Base-by-base conservation (phyloP, 2,113 vertebrate genomes). In the Penelope pileata region DNA sequence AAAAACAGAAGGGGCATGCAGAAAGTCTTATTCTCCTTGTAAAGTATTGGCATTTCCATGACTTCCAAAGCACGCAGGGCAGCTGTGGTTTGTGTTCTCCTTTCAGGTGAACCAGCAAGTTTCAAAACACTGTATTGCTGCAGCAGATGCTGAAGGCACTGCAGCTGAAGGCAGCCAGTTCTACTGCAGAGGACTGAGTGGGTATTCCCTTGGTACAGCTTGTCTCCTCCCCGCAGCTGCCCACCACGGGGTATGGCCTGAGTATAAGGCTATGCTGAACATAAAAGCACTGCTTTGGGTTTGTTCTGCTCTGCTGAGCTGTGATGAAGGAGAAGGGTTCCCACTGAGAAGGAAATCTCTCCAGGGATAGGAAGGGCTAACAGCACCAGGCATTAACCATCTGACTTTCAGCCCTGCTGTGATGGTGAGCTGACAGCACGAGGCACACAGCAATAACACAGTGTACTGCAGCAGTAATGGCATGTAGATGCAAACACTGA, bases 111-210 rank as follows among this genome's bases (percentile, higher is more conserved):
- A 24, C 32, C 40, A 40, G 10, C 2, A 56, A 81, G 38, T 62
- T 70, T 62, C 59, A 90, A 48, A 77, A 27, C 68, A 40, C 2
- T 26, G 21, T 72, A 51, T 32, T 64, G 16, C 56, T 80, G 19
- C 0, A 91, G 26, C 30, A 73, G 18, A 53, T 29, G n/a, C 36
- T 68, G 77, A 50, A 83, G 68, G 45, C 36, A 42, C 54, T 2
- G 2, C 27, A 45, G 22, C 45, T 42, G 80, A 68, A 13, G 2
- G 14, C 5, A 0, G 38, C 47, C 62, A 30, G 63, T 2, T 19
- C 9, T 74, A 22, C 0, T 1, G 32, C 24, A 38, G 42, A 48
- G 34, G 54, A 9, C 5, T 0, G 0, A 0, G 0, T 2, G 9
- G 36, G 53, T 47, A 36, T 24, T 70, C 59, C 76, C 53, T 19